These are phyloP conservation scores for Eurystomus gularis DNA, from an alignment of 2,113 vertebrate species.

Conservation along the genomic window DNA sequence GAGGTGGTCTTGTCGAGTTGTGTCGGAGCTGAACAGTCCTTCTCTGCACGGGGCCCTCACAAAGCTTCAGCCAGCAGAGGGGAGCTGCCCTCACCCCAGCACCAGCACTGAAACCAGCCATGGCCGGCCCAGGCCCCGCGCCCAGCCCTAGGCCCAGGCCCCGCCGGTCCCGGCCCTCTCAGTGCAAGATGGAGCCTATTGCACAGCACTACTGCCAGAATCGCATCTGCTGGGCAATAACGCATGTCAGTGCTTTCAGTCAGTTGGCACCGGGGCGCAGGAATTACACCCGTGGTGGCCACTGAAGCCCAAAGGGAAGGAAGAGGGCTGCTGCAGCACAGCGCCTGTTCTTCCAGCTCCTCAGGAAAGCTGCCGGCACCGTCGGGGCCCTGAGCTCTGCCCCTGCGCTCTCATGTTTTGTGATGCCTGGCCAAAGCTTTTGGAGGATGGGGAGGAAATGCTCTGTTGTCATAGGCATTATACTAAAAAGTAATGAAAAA, in stretches of 20 bases:
- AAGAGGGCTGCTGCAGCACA: fast-evolving
- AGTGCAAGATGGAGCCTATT: no score
- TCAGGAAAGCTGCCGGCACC: fast-evolving
- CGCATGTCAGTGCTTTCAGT: fast-evolving
- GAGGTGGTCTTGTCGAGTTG: no score
- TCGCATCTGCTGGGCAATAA: fast-evolving
- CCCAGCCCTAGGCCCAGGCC: neutral
- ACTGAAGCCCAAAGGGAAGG: neutral
- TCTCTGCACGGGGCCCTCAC: fast-evolving
- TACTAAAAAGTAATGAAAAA: neutral
- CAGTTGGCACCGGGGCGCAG: fast-evolving
- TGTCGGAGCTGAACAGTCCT: fast-evolving
- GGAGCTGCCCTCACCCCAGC: neutral
- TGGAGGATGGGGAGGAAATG: neutral
- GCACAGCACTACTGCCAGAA: neutral
- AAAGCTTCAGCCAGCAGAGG: neutral
- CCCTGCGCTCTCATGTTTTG: fast-evolving
- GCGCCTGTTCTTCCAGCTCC: fast-evolving
- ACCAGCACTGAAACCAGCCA: fast-evolving
- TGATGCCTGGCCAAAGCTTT: neutral
- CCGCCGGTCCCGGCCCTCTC: fast-evolving
- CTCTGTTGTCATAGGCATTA: neutral
- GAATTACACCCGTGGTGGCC: fast-evolving
- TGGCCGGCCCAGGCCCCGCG: no score
- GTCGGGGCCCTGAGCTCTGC: neutral